phyloP scores from a whole-genome alignment of 2,113 vertebrate species.

The Pseudorasbora parva region DNA sequence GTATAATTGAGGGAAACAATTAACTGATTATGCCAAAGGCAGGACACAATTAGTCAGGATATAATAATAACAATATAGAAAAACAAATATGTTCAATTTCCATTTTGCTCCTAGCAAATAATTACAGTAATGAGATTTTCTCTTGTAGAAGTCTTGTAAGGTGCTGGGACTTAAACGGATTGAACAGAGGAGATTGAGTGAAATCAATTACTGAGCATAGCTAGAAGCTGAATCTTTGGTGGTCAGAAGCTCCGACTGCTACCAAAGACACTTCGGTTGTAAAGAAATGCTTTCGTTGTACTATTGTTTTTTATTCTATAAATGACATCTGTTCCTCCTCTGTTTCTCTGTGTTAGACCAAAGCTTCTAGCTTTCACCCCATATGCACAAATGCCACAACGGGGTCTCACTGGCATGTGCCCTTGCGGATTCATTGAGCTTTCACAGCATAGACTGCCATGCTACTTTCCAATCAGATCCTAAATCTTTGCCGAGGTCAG shows the following conservation, averaged over 20 bases:
- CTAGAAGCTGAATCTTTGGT: conserved; percentile 59
- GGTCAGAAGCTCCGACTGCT: conserved; percentile 36
- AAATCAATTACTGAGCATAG: conserved; percentile 65
- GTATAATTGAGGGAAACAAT: conserved; percentile 37
- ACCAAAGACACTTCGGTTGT: neutral
- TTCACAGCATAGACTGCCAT: neutral
- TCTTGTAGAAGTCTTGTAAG: conserved; percentile 59
- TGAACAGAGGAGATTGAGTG: conserved; percentile 59
- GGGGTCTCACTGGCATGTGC: neutral
- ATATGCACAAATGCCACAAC: neutral
- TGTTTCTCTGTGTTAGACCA: neutral
- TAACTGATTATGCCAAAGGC: conserved; percentile 64
- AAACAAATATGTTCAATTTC: conserved; percentile 61
- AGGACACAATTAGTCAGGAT: conserved; percentile 57
- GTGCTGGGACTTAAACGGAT: conserved; percentile 52
- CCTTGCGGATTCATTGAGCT: neutral
- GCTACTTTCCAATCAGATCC: neutral
- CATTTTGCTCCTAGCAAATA: conserved; percentile 62
- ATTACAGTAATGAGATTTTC: conserved; percentile 67
- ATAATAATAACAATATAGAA: conserved; percentile 56
- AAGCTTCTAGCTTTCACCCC: neutral
- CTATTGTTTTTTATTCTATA: neutral
- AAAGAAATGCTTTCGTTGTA: neutral
- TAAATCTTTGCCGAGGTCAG: conserved; percentile 40
- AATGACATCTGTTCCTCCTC: neutral